Conservation (phyloP, 92 coral and sea anemone species). For the Phenganax stokvisi region DNA sequence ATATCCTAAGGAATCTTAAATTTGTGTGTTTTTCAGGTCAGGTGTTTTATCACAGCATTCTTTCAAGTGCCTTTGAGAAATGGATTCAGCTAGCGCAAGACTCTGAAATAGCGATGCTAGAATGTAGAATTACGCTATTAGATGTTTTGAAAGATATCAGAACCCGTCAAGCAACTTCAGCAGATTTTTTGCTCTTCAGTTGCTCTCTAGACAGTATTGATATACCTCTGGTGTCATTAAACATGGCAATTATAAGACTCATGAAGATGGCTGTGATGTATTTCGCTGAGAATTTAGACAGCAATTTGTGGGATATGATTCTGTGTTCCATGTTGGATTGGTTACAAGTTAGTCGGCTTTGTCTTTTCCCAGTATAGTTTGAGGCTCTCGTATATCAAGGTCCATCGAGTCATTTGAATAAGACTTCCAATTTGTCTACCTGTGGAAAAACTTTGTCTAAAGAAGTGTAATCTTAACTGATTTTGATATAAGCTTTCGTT, state of each 20-base stretch:
- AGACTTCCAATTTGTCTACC: background rate
- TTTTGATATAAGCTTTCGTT: background rate
- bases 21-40: slow-evolving; percentile 3
- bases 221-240: slow-evolving; percentile 48
- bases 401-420: background rate
- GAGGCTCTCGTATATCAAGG: background rate
- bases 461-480: background rate
- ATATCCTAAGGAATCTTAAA: background rate
- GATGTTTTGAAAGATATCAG: slow-evolving; percentile 63
- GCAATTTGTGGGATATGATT: slow-evolving; percentile 77
- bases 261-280: slow-evolving; percentile 53
- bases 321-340: slow-evolving; percentile 85
- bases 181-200: slow-evolving; percentile 53
- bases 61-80: slow-evolving; percentile 56
- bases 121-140: slow-evolving; percentile 62
- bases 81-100: slow-evolving; percentile 63
- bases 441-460: background rate
- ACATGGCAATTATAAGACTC: slow-evolving; percentile 57
- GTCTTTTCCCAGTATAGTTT: too few species aligned
- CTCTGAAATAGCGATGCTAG: slow-evolving; percentile 62
- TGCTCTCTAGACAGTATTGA: slow-evolving; percentile 38
- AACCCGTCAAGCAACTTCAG: slow-evolving; percentile 57
- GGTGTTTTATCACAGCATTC: slow-evolving; percentile 17
- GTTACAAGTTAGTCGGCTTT: slow-evolving; percentile 63
- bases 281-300: slow-evolving; percentile 46